phyloP scores from a whole-genome alignment of 2,888 invertebrate species.

The Archips crataeganus region DNA sequence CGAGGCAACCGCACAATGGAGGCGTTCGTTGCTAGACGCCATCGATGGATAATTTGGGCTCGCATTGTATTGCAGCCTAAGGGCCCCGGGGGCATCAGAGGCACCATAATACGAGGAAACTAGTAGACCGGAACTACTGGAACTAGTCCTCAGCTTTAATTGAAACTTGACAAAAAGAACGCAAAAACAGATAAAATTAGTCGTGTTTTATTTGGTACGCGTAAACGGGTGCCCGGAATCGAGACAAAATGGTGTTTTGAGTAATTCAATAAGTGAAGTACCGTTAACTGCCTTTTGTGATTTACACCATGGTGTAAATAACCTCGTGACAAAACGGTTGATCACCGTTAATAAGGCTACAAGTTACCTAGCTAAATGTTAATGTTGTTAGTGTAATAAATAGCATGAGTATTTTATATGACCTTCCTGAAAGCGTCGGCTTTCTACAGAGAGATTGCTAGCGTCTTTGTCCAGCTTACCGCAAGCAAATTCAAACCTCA shows the following conservation, averaged over 20 bases:
- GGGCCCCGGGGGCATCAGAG: slow-evolving; percentile 63
- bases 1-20: slow-evolving; percentile 68
- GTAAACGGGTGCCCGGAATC: slow-evolving; percentile 48
- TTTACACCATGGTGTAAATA: slow-evolving; percentile 36
- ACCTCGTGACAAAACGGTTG: slow-evolving; percentile 9
- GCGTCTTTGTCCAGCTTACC: slow-evolving; percentile 54
- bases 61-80: slow-evolving; percentile 66
- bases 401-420: slow-evolving; percentile 41
- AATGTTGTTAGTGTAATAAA: slow-evolving; percentile 13
- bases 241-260: slow-evolving; percentile 51
- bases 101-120: slow-evolving; percentile 54
- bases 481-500: slow-evolving; percentile 59
- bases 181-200: slow-evolving; percentile 63
- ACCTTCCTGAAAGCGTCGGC: slow-evolving; percentile 48
- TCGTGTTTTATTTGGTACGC: slow-evolving; percentile 55
- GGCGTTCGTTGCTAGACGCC: slow-evolving; percentile 60
- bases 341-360: slow-evolving; percentile 11
- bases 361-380: background rate
- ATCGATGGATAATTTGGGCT: slow-evolving; percentile 71
- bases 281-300: slow-evolving; percentile 54
- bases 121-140: slow-evolving; percentile 67
- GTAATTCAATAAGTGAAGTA: slow-evolving; percentile 57
- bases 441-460: slow-evolving; percentile 54
- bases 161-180: slow-evolving; percentile 64
- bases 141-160: slow-evolving; percentile 66